Percentiles rank a stretch among this genome's conserved stretches.
These are phyloP conservation scores for Pogonocherus hispidulus DNA, from an alignment of 2,888 invertebrate species.

Conservation along the genomic window DNA sequence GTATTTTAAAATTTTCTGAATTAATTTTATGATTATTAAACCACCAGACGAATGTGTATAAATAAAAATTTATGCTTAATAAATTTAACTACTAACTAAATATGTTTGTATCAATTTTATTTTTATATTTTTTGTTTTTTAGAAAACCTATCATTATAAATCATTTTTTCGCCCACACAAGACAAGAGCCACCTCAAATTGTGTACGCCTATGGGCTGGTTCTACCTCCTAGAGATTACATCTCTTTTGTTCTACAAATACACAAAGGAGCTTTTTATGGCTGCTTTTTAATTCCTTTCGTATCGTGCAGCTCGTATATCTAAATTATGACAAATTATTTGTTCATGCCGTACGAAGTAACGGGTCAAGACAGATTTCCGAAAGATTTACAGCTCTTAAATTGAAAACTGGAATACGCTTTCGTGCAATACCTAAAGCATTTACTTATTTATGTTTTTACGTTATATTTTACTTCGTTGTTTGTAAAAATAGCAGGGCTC, in stretches of 20 bases:
- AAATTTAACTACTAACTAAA: too few relatives aligned
- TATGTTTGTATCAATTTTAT: too few relatives aligned
- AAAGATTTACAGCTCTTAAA: background rate
- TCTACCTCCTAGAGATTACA: slow-evolving; percentile 16
- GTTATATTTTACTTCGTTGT: too few relatives aligned
- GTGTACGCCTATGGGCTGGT: background rate
- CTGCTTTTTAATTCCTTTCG: slow-evolving; percentile 3
- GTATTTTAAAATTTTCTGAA: too few relatives aligned
- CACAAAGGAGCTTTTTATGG: slow-evolving; percentile 14
- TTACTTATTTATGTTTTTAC: too few relatives aligned
- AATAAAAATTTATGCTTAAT: too few relatives aligned
- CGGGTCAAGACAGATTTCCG: background rate
- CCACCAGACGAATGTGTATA: too few relatives aligned
- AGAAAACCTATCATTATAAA: too few relatives aligned
- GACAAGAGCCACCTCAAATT: background rate
- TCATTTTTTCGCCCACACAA: background rate
- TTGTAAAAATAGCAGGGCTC: too few relatives aligned
- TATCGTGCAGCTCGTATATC: slow-evolving; percentile 9
- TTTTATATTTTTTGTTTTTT: too few relatives aligned
- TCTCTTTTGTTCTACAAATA: slow-evolving; percentile 28
- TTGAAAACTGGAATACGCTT: background rate
- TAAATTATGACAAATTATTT: slow-evolving; percentile 28
- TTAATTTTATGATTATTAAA: too few relatives aligned
- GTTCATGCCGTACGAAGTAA: background rate
- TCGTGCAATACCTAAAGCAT: too few relatives aligned